Base-by-base conservation (phyloP, 2,797 vertebrate genomes). In the Anguilla megastoma region DNA sequence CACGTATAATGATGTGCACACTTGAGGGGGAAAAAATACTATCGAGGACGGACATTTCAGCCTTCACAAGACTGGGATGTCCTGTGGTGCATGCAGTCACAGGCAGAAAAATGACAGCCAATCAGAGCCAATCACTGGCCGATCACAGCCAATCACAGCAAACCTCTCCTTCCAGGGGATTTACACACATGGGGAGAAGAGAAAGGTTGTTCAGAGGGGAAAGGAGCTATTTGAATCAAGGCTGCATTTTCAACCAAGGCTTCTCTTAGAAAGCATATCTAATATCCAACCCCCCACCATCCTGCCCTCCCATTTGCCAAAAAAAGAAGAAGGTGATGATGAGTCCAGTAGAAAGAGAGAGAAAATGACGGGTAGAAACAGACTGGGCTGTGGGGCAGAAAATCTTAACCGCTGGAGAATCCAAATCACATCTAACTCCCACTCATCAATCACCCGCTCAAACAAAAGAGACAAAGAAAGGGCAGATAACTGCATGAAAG, bases 391-490 rank as follows among this genome's bases (percentile, higher is more conserved):
- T 24, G 76, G 41, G 76, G 76, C 76, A 80, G 76, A 80, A 80
- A 41, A 45, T 1, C 74, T 79, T 21, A 21, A 80, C 76, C 36
- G 33, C 84, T 85, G 56, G 54, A 21, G 84, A 85, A 60, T 36
- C 54, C 84, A 85, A 85, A 85, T 85, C 58, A 85, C 84, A 85
- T 60, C 63, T 63, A 56, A 80, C 48, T 60, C 27, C 41, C 85
- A 48, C 52, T 71, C 85, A 86, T 86, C 69, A 33, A 30, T 71
- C 85, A 74, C 41, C n/a, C n/a, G 5, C 85, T 66, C 84, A 45
- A 33, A 86, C 85, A 86, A 50, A 50, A 69, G 60, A 86, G 27
- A 63, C 30, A 36, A 84, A 84, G 82, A 52, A 6, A 36, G 33
- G 36, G 56, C 56, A 63, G 84, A 85, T 58, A 80, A 80, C 45